These are phyloP conservation scores for Tyria jacobaeae DNA, from an alignment of 2,888 invertebrate genomes.

Conservation along the genomic window DNA sequence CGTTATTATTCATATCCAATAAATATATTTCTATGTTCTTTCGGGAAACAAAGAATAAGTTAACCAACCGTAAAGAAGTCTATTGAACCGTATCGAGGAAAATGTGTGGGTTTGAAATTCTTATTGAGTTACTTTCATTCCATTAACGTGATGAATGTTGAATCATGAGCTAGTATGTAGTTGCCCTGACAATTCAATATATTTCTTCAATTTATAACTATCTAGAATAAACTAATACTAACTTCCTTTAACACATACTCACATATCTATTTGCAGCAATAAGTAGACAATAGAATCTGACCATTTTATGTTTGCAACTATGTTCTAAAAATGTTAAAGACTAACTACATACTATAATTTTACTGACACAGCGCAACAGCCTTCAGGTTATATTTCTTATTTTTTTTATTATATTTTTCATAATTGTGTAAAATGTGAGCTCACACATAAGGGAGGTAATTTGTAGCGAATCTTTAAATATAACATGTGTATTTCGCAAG, in stretches of 20 bases:
- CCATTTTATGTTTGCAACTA: not conserved
- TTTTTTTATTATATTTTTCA: not conserved
- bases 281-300: not conserved
- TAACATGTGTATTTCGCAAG: not conserved
- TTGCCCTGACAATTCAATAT: not conserved
- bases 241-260: not conserved
- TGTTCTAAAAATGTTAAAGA: not conserved
- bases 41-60: conserved; percentile 25
- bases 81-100: conserved; percentile 14
- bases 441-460: too few relatives aligned
- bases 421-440: too few relatives aligned
- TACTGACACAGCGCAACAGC: not conserved
- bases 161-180: conserved; percentile 2
- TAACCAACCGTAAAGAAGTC: conserved; percentile 22
- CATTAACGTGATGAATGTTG: conserved; percentile 11
- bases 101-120: conserved; percentile 16
- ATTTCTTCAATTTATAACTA: not conserved
- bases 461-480: not conserved
- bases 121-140: conserved; percentile 15
- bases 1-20: conserved; percentile 26
- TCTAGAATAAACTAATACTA: too few relatives aligned
- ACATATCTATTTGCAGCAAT: not conserved
- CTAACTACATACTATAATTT: not conserved
- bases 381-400: too few relatives aligned
- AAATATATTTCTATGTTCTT: conserved; percentile 21